phyloP scores from a whole-genome alignment of 2,113 vertebrate species.

The Typhlomys cinereus region DNA sequence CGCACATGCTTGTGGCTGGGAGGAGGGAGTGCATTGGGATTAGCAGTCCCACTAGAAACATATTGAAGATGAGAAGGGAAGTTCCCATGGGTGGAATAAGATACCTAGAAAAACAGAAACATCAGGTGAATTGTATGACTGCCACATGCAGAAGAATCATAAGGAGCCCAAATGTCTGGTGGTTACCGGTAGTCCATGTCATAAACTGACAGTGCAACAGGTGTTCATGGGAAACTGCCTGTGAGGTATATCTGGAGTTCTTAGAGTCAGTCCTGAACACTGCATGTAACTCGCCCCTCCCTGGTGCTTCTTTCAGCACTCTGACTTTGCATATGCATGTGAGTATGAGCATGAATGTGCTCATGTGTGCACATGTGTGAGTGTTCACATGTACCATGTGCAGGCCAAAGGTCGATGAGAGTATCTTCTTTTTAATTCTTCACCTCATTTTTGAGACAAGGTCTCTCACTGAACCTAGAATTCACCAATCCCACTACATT shows the following conservation, averaged over 20 bases:
- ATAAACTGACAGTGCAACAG: background rate
- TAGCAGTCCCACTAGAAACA: slow-evolving; percentile 14
- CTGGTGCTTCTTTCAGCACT: no score
- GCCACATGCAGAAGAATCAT: background rate
- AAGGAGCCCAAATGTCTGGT: background rate
- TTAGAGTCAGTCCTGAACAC: background rate
- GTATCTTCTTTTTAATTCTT: no score
- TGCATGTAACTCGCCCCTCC: no score
- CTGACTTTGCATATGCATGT: no score
- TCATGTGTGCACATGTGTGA: no score
- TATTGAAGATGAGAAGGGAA: background rate
- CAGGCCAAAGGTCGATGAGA: no score
- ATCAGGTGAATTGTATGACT: background rate
- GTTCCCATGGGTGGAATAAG: background rate
- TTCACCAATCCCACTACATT: no score
- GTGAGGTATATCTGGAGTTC: background rate
- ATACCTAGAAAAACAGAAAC: background rate
- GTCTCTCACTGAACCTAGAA: no score
- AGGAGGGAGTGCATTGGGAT: background rate
- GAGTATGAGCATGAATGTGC: no score
- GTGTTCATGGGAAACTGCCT: background rate
- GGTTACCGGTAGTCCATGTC: background rate
- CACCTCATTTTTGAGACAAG: no score
- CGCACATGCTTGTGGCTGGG: background rate
- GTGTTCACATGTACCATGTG: no score